phyloP scores from a whole-genome alignment of 2,888 invertebrate genomes.

The Lobophora halterata region DNA sequence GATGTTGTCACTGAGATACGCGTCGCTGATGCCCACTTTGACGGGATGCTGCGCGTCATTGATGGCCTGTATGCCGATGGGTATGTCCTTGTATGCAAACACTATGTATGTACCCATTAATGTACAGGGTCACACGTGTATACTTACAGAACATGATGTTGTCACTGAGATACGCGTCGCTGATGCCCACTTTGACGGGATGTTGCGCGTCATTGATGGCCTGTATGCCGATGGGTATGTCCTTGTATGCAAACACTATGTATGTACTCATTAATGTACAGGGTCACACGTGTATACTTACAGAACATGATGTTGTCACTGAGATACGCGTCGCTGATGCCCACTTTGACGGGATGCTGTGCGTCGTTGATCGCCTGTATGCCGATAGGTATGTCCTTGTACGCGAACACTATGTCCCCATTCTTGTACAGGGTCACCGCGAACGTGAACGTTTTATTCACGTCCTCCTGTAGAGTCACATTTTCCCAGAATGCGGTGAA shows the following conservation, averaged over 20 bases:
- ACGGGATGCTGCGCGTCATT: no score
- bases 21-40: no score
- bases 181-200: no score
- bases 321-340: conserved; percentile 98
- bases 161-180: no score
- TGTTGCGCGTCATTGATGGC: conserved; percentile 89
- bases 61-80: no score
- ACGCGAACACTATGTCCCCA: conserved; percentile 96
- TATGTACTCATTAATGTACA: conserved; percentile 94
- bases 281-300: conserved; percentile 87
- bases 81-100: no score
- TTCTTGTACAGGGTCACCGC: conserved; percentile 92
- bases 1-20: no score
- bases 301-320: conserved; percentile 92
- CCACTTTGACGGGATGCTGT: conserved; percentile 97
- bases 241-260: conserved; percentile 94
- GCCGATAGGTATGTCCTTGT: conserved; percentile 89
- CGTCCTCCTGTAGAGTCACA: conserved; percentile 90
- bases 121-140: no score
- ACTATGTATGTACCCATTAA: no score
- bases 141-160: no score
- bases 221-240: conserved; percentile 88
- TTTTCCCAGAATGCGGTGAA: conserved; percentile 98
- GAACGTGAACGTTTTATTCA: conserved; percentile 91
- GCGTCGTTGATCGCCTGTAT: conserved; percentile 89